phyloP scores from a whole-genome alignment of 2,113 vertebrate genomes.

The Acrocephalus kingi region DNA sequence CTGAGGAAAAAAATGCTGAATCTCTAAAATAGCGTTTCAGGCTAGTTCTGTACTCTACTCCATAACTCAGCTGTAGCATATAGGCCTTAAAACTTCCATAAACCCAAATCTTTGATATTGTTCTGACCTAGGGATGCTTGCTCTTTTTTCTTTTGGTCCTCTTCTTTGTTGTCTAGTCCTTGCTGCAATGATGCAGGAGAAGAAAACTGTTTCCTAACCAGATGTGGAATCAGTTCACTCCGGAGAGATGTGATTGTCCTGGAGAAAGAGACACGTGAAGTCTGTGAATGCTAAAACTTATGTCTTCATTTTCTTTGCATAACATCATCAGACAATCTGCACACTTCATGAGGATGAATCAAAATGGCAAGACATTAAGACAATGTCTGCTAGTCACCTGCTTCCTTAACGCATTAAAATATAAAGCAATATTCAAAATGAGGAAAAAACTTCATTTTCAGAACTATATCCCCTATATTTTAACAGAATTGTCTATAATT shows the following conservation, averaged over 20 bases:
- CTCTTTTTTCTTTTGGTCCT: conserved; percentile 83
- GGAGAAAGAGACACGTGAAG: conserved; percentile 13
- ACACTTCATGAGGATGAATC: neutral
- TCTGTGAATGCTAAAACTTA: neutral
- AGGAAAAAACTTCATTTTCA: neutral
- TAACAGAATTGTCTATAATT: neutral
- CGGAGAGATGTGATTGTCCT: conserved; percentile 94
- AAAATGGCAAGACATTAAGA: neutral
- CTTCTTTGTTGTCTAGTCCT: conserved; percentile 79
- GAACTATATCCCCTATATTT: neutral
- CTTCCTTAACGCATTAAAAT: neutral
- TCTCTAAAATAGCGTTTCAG: neutral
- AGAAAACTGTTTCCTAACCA: conserved; percentile 95
- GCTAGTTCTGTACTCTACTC: neutral
- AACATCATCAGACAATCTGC: neutral
- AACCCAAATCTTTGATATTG: neutral
- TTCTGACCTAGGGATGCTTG: conserved; percentile 71
- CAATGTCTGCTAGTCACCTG: neutral
- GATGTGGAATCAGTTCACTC: conserved; percentile 91
- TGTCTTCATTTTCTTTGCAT: neutral
- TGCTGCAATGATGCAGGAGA: conserved; percentile 74
- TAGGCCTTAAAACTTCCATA: neutral
- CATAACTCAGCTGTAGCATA: neutral
- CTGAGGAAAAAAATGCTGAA: neutral
- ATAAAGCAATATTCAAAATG: neutral